phyloP scores from a whole-genome alignment of 2,113 vertebrate genomes.

The Pachycephala philippinensis region DNA sequence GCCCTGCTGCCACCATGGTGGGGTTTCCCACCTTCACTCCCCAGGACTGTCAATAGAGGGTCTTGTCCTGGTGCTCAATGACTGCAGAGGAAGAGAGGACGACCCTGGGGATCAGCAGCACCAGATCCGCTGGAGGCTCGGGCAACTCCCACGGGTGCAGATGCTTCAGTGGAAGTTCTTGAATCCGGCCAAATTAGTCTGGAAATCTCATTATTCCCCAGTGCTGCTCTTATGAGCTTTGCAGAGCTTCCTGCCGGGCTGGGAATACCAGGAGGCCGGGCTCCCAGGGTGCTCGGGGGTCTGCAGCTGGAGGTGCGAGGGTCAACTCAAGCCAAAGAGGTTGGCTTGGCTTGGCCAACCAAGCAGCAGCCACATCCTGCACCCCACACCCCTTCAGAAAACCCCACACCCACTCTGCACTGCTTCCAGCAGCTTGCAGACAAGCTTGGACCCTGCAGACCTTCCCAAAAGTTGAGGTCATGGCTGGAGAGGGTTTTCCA shows the following conservation, averaged over 20 bases:
- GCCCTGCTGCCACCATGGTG: too few species aligned
- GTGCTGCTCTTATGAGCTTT: not conserved
- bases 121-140: fast-evolving
- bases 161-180: slow-evolving; percentile 9
- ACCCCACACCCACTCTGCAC: fast-evolving
- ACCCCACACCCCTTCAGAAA: not conserved
- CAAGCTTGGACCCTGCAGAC: not conserved
- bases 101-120: not conserved
- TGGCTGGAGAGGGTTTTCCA: not conserved
- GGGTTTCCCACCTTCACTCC: not conserved
- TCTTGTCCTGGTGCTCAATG: not conserved
- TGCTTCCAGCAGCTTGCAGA: not conserved
- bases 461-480: fast-evolving
- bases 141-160: not conserved
- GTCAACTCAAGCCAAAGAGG: not conserved
- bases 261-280: not conserved
- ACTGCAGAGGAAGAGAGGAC: not conserved
- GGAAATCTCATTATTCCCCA: slow-evolving; percentile 52
- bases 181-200: slow-evolving; percentile 4
- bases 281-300: not conserved
- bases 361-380: not conserved
- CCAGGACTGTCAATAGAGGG: not conserved
- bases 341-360: not conserved
- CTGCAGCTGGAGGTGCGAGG: not conserved
- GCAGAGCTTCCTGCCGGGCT: slow-evolving; percentile 57